These are phyloP conservation scores for Plagodis pulveraria DNA, from an alignment of 2,888 invertebrate species.

Conservation along the genomic window DNA sequence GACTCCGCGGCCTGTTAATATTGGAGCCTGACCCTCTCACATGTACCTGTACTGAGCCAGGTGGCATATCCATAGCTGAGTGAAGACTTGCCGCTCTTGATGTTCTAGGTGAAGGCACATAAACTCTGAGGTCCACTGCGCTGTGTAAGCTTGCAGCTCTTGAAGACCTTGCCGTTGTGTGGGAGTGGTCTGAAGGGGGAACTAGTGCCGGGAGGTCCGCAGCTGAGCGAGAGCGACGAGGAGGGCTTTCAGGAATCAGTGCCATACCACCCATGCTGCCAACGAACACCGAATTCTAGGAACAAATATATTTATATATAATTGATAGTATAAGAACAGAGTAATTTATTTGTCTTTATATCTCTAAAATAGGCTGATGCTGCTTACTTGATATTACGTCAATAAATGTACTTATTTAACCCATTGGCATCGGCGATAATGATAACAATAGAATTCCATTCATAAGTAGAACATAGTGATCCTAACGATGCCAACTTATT, in stretches of 20 bases:
- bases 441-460: too few species aligned
- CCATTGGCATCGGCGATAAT: too few species aligned
- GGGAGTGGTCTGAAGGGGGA: slow-evolving; percentile 79
- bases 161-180: slow-evolving; percentile 67
- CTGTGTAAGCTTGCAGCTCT: slow-evolving; percentile 77
- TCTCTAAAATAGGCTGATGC: too few species aligned
- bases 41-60: slow-evolving; percentile 73
- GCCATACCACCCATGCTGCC: slow-evolving; percentile 88
- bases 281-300: slow-evolving; percentile 94
- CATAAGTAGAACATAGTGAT: too few species aligned
- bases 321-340: too few species aligned
- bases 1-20: slow-evolving; percentile 70
- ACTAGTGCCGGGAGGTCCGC: slow-evolving; percentile 91
- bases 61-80: slow-evolving; percentile 70
- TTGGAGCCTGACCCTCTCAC: slow-evolving; percentile 69
- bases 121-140: slow-evolving; percentile 72
- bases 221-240: slow-evolving; percentile 92
- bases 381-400: too few species aligned
- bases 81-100: slow-evolving; percentile 75
- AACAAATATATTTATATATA: background rate
- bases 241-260: slow-evolving; percentile 88
- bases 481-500: too few species aligned
- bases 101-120: slow-evolving; percentile 68
- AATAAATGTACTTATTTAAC: too few species aligned
- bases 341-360: too few species aligned